Percentiles rank a stretch among this genome's conserved stretches.
Evolutionary conservation across 2,888 invertebrate species (phyloP).

Genomic region (Caenorhabditis japonica): DNA sequence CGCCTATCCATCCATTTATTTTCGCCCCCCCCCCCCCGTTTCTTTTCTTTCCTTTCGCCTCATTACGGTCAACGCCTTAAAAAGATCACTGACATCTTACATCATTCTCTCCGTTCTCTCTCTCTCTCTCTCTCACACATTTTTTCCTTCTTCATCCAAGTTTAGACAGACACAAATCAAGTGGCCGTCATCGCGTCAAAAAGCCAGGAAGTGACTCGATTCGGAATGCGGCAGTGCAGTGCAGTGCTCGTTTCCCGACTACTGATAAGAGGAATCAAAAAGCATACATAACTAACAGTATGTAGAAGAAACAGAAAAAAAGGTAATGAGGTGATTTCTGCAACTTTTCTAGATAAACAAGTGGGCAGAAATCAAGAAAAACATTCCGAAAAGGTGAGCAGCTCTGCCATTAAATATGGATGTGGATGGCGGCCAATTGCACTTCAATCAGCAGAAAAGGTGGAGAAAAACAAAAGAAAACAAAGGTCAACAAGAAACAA

Average conservation of each 20-base stretch:
- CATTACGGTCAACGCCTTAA: slow-evolving; percentile 9
- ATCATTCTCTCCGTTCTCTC: slow-evolving; percentile 20
- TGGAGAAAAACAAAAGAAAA: slow-evolving; percentile 16
- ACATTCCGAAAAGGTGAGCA: neutral
- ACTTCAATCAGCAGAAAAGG: slow-evolving; percentile 6
- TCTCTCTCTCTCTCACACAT: slow-evolving; percentile 1
- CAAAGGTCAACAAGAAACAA: slow-evolving; percentile 9
- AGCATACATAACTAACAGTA: neutral
- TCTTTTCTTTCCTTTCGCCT: slow-evolving; percentile 25
- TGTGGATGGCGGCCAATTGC: slow-evolving; percentile 21
- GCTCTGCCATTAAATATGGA: slow-evolving; percentile 25
- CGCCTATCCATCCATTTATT: slow-evolving; percentile 14
- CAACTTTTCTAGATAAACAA: neutral
- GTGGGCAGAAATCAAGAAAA: neutral
- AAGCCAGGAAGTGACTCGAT: slow-evolving; percentile 45
- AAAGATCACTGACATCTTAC: slow-evolving; percentile 50
- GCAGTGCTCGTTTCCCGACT: slow-evolving; percentile 24
- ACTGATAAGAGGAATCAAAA: slow-evolving; percentile 2
- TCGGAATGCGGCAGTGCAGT: slow-evolving; percentile 50
- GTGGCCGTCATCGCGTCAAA: slow-evolving; percentile 4
- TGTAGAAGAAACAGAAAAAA: slow-evolving; percentile 8
- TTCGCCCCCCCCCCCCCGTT: slow-evolving; percentile 26
- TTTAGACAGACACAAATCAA: slow-evolving; percentile 42
- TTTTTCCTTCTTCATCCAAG: slow-evolving; percentile 14
- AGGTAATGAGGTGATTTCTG: too few species aligned